Conservation (phyloP, 2,888 invertebrate genomes). For the Drosophila paucipuncta region DNA sequence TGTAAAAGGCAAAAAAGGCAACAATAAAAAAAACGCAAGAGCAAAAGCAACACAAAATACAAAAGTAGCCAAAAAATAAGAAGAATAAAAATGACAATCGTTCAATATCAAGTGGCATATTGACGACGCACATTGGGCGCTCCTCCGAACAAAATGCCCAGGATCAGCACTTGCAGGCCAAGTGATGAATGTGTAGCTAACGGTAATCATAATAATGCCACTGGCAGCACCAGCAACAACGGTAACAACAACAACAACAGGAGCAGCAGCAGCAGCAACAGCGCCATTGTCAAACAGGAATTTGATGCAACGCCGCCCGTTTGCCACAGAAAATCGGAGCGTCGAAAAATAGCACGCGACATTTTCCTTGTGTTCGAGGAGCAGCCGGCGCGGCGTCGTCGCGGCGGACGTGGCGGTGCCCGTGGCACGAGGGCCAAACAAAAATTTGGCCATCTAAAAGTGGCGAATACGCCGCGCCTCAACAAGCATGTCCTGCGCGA, state of each 20-base stretch:
- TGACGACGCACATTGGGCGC: slow-evolving; percentile 41
- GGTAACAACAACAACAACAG: slow-evolving; percentile 24
- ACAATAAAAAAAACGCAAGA: slow-evolving; percentile 7
- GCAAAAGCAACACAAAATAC: slow-evolving; percentile 24
- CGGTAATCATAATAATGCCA: slow-evolving; percentile 45
- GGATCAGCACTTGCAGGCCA: slow-evolving; percentile 75
- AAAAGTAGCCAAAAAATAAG: slow-evolving; percentile 37
- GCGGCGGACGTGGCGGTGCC: slow-evolving; percentile 69
- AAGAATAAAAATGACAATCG: slow-evolving; percentile 61
- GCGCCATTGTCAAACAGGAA: slow-evolving; percentile 70
- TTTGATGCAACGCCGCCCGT: slow-evolving; percentile 63
- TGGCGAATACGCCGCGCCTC: slow-evolving; percentile 75
- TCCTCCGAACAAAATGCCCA: slow-evolving; percentile 69
- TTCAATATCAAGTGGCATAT: slow-evolving; percentile 41
- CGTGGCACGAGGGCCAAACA: slow-evolving; percentile 78
- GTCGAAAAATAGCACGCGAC: slow-evolving; percentile 84
- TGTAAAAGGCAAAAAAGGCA: slow-evolving; percentile 38
- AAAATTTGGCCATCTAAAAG: slow-evolving; percentile 77
- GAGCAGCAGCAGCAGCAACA: slow-evolving; percentile 5
- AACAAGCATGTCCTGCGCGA: slow-evolving; percentile 76
- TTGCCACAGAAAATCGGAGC: slow-evolving; percentile 83
- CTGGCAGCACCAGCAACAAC: slow-evolving; percentile 26
- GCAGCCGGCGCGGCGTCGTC: slow-evolving; percentile 74
- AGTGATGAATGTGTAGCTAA: slow-evolving; percentile 71
- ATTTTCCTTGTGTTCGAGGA: slow-evolving; percentile 85